Conservation (phyloP, 2,888 invertebrate species). For the Tenthredo distinguenda region DNA sequence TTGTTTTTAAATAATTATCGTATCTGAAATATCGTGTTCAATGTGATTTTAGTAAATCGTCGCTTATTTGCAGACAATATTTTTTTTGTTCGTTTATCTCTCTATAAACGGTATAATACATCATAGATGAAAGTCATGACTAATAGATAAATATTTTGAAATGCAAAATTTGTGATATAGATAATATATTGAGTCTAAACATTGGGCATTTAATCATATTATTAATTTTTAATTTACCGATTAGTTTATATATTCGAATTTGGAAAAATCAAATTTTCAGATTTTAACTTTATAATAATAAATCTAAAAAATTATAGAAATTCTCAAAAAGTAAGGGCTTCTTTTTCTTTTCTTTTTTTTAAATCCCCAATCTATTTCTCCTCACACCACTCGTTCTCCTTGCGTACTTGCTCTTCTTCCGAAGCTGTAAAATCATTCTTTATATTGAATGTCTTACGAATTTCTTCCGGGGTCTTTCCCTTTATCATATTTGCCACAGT, state of each 20-base stretch:
- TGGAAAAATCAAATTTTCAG: neutral
- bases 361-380: constrained; percentile 83
- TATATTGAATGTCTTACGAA: constrained; percentile 97
- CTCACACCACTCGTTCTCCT: constrained; percentile 97
- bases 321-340: neutral
- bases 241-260: neutral
- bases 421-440: constrained; percentile 97
- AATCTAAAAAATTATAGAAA: constrained; percentile 8
- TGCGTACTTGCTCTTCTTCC: constrained; percentile 98
- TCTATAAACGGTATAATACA: neutral
- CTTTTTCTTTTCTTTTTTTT: neutral
- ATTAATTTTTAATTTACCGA: neutral
- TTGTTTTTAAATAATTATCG: neutral
- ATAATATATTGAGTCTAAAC: neutral
- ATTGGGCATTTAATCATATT: neutral
- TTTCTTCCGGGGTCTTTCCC: constrained; percentile 98
- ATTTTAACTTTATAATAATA: neutral
- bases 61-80: neutral
- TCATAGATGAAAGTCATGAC: neutral
- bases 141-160: neutral
- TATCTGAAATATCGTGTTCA: neutral
- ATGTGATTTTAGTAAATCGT: neutral
- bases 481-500: constrained; percentile 99
- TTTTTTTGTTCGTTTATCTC: neutral
- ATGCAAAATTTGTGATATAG: neutral